Evolutionary conservation across 2,113 vertebrate species (phyloP).

Genomic region (Danio rerio): DNA sequence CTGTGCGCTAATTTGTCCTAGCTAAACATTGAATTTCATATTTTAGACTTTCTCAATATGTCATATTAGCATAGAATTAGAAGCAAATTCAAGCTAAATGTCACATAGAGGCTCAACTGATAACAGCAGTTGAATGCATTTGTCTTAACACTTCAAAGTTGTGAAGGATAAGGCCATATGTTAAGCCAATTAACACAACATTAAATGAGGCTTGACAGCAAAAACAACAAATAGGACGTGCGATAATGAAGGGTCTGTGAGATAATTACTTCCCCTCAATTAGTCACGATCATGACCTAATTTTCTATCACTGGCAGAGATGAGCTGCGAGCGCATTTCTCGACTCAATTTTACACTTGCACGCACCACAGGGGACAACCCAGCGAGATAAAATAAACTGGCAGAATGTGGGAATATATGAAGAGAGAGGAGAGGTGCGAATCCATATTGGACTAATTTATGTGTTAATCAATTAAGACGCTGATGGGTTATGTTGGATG

Average conservation of each 20-base stretch:
- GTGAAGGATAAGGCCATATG: constrained; percentile 27
- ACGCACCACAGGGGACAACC: constrained; percentile 11
- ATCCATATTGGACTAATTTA: neutral
- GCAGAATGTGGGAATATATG: constrained; percentile 11
- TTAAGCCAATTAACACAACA: constrained; percentile 38
- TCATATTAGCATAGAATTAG: neutral
- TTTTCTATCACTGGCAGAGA: constrained; percentile 32
- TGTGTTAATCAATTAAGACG: neutral
- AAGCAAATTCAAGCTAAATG: neutral
- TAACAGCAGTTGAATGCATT: neutral
- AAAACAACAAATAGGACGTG: constrained; percentile 40
- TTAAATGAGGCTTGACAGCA: constrained; percentile 34
- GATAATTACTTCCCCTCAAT: constrained; percentile 47
- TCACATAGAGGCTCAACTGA: neutral
- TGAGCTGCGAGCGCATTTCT: constrained; percentile 29
- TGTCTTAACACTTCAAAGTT: constrained; percentile 20
- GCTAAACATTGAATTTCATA: constrained; percentile 3
- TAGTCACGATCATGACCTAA: constrained; percentile 49
- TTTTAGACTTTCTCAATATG: constrained; percentile 1
- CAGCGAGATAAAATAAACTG: constrained; percentile 33
- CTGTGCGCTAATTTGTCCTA: neutral
- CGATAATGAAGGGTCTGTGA: constrained; percentile 35
- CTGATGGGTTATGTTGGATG: neutral
- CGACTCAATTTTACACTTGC: constrained; percentile 43
- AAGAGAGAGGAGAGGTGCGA: neutral